Evolutionary conservation across 2,113 vertebrate genomes (phyloP).

Genomic region (Istiophorus platypterus): DNA sequence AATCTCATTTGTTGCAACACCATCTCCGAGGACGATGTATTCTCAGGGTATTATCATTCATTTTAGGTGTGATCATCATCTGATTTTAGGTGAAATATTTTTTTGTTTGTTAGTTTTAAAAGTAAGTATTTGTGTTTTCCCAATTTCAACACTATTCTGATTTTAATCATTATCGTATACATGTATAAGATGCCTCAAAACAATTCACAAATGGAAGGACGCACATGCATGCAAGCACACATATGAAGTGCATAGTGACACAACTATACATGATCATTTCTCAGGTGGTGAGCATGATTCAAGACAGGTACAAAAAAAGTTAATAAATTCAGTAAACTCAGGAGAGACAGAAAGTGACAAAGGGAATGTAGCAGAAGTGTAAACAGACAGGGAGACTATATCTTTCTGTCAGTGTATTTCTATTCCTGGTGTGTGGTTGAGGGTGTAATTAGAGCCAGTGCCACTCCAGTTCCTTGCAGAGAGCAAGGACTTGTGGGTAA

Average conservation of each 20-base stretch:
- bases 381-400: constrained; percentile 23
- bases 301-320: not conserved
- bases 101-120: not conserved
- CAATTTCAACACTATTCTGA: not conserved
- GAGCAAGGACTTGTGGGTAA: constrained; percentile 30
- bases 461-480: not conserved
- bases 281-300: not conserved
- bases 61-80: not conserved
- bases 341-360: constrained; percentile 17
- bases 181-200: too few species aligned
- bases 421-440: constrained; percentile 41
- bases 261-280: not conserved
- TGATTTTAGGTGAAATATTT: not conserved
- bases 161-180: not conserved
- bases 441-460: constrained; percentile 49
- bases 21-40: not conserved
- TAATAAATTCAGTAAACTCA: not conserved
- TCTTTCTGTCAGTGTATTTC: constrained; percentile 33
- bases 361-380: not conserved
- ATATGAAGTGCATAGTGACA: too few species aligned
- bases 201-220: too few species aligned
- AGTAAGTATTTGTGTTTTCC: not conserved
- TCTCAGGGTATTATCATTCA: not conserved
- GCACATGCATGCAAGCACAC: not conserved
- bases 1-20: not conserved